A percentile compares a stretch with the other conserved stretches of the same genome.
Conservation (phyloP, 2,797 vertebrate species). For the Arremon brunneinucha region DNA sequence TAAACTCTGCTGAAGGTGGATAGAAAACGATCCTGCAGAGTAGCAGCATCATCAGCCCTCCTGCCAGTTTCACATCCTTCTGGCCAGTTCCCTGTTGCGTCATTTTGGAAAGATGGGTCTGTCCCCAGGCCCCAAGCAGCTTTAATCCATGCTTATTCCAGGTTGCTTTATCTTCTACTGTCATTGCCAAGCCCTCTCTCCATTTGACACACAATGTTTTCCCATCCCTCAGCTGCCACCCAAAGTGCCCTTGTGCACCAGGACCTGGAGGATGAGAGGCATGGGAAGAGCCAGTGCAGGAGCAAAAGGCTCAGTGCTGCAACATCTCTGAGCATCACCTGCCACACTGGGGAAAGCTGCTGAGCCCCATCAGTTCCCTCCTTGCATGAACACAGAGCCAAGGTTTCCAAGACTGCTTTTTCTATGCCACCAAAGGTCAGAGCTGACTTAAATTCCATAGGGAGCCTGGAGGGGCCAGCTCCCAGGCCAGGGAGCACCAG, state of each 20-base stretch:
- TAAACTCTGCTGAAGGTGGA: background rate
- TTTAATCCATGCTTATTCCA: background rate
- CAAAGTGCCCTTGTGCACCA: background rate
- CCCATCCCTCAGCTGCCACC: background rate
- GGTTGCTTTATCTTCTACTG: background rate
- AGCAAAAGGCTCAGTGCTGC: background rate
- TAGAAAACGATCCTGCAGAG: background rate
- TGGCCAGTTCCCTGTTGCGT: background rate
- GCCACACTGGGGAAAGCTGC: background rate
- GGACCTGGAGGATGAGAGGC: background rate
- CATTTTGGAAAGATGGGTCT: background rate
- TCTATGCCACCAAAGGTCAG: background rate
- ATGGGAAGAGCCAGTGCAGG: background rate
- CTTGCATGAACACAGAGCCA: rapidly evolving
- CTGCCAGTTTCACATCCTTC: background rate
- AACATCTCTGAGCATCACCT: background rate
- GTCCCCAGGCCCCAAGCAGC: background rate
- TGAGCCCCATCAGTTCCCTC: background rate
- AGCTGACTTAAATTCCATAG: background rate
- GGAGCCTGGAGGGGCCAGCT: background rate
- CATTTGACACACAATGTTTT: background rate
- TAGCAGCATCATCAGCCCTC: background rate
- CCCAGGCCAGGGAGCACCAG: background rate
- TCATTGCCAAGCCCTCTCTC: background rate
- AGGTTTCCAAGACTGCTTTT: background rate